Evolutionary conservation across 2,113 vertebrate species (phyloP).

Genomic region (Furnarius figulus): DNA sequence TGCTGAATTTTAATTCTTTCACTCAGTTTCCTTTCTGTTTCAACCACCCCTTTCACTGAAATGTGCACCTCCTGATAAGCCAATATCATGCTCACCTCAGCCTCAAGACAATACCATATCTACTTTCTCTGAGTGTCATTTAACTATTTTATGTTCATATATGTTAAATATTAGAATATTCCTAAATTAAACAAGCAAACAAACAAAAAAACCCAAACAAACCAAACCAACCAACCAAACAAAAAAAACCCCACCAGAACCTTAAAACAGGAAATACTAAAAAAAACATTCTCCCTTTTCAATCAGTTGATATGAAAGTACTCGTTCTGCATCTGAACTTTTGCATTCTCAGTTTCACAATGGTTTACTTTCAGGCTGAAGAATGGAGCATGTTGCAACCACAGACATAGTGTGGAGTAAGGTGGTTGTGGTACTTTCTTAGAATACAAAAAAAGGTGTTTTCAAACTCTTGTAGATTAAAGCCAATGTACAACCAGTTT

Average conservation of each 20-base stretch:
- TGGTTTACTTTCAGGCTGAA: background rate
- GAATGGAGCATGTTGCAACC: background rate
- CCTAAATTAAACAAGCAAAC: background rate
- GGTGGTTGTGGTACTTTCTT: background rate
- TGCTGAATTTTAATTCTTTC: background rate
- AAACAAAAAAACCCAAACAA: background rate
- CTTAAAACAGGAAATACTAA: background rate
- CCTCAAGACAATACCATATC: background rate
- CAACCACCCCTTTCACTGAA: background rate
- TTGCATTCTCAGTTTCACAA: background rate
- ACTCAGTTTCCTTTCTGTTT: background rate
- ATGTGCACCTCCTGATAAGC: background rate
- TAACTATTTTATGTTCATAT: background rate
- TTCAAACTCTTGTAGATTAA: background rate
- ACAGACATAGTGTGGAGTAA: background rate
- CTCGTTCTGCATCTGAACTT: background rate
- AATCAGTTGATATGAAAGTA: background rate
- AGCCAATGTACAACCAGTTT: background rate
- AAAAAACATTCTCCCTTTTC: background rate
- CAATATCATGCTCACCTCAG: background rate
- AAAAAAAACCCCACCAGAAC: background rate
- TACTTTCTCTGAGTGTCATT: background rate
- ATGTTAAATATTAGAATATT: background rate
- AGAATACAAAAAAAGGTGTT: background rate
- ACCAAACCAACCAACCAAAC: background rate